phyloP scores from a whole-genome alignment of 2,888 invertebrate genomes.

The Cremastinae sp. region DNA sequence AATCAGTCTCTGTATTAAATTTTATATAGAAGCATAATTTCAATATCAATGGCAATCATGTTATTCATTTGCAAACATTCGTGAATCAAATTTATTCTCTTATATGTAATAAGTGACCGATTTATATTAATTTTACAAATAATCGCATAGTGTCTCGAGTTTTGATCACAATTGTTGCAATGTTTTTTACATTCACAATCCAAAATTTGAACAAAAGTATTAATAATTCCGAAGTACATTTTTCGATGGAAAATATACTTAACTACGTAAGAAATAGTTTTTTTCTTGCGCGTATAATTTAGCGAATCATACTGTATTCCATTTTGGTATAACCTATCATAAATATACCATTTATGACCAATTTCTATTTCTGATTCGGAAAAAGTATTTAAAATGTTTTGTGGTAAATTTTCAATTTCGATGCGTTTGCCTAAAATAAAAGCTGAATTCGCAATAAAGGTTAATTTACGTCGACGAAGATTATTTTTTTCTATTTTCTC shows the following conservation, averaged over 20 bases:
- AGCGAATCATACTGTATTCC: not conserved
- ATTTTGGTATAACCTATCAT: not conserved
- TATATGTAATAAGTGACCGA: no score
- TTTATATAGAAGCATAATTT: no score
- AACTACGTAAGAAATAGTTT: not conserved
- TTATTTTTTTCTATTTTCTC: not conserved
- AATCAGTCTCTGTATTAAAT: no score
- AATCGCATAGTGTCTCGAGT: no score
- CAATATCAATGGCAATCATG: no score
- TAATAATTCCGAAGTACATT: not conserved
- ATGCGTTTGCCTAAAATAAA: not conserved
- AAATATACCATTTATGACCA: not conserved
- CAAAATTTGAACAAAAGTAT: not conserved
- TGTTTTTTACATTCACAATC: not conserved
- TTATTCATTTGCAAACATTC: no score
- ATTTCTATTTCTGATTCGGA: not conserved
- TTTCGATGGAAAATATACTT: not conserved
- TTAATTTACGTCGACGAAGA: constrained; percentile 2
- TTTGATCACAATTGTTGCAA: not conserved
- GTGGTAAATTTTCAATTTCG: not conserved
- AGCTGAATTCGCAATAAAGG: not conserved
- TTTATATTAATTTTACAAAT: no score
- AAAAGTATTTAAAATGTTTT: not conserved
- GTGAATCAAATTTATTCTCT: no score
- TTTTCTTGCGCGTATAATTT: not conserved